Evolutionary conservation across 92 coral and sea anemone species (phyloP), one percentile per base, ranked within the genome.

Genomic region (Pocillopora grandis): DNA sequence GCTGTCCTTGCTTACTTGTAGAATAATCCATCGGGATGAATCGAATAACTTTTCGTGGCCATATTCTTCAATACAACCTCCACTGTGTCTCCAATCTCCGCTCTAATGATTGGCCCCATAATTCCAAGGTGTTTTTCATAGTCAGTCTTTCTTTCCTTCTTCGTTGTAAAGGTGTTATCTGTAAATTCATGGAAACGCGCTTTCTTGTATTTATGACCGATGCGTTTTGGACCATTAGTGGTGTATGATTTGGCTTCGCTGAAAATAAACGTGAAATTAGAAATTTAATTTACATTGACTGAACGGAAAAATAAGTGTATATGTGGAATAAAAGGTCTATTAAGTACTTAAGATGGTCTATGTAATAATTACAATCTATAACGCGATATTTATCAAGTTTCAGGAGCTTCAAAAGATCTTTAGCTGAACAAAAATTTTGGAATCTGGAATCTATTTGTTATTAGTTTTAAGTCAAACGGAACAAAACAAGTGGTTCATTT

Each of bases 61-160:
- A 78, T 84, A 91, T 95, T 95, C 72, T 92, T 92, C 67, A 95
- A 95, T 65, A 89, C 88, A 55, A 95, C 93, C 77, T 92, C 93
- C 63, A 95, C 91, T 17, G 93, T 91, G 62, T 95, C 98, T 23
- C 97, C 98, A 67, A 95, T 97, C 76, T 95, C 98, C 20, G 98
- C 98, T 60, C 88, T 84, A 27, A 95, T 85, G 31, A 85, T 85
- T 8, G 98, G 98, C 36, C 98, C 98, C 81, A 95, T 81, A 36
- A 95, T 72, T 80, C 98, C 98, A 58, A 95, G 91, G 82, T 93
- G 90, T 20, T 79, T 85, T 11, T 86, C 88, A 31, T 85, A 66
- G 9, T 85, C 75, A 42, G 79, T 79, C 13, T 80, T 80, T 7
- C 90, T 87, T 74, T 67, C 42, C 73, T 87, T 92, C 58, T 76